Conservation (phyloP, 2,797 vertebrate species). For the Oreochromis mossambicus region DNA sequence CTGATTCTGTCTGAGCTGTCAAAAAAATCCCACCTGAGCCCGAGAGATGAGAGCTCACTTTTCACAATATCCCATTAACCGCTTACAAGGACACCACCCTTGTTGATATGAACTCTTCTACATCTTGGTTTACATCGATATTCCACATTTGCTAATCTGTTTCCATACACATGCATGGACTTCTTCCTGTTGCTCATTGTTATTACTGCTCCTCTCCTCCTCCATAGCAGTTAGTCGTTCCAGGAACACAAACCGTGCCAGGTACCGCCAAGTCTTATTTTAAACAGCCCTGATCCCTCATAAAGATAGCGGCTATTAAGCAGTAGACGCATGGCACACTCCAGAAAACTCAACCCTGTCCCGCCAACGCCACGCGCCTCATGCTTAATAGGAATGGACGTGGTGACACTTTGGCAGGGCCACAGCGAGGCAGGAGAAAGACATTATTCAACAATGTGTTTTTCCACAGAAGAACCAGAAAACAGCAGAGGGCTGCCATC, state of each 20-base stretch:
- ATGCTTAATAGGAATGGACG: slow-evolving; percentile 55
- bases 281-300: slow-evolving; percentile 29
- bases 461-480: slow-evolving; percentile 62
- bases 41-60: background rate
- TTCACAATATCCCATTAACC: background rate
- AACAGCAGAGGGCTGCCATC: slow-evolving; percentile 29
- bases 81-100: background rate
- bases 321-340: slow-evolving; percentile 22
- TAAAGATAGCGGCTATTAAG: slow-evolving; percentile 48
- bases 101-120: background rate
- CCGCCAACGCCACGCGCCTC: slow-evolving; percentile 3
- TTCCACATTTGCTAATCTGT: slow-evolving; percentile 26
- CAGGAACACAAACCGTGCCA: slow-evolving; percentile 23
- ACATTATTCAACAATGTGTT: slow-evolving; percentile 50
- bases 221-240: slow-evolving; percentile 7
- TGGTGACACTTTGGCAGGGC: slow-evolving; percentile 56
- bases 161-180: slow-evolving; percentile 4
- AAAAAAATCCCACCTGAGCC: slow-evolving; percentile 8
- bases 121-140: background rate
- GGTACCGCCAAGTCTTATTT: slow-evolving; percentile 29
- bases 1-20: slow-evolving; percentile 20
- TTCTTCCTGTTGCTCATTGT: background rate
- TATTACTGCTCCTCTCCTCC: background rate
- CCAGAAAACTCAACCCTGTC: slow-evolving; percentile 31
- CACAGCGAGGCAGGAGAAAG: slow-evolving; percentile 37